These are phyloP conservation scores for Rhegmatorhina hoffmannsi DNA, from an alignment of 2,113 vertebrate species.

Conservation along the genomic window DNA sequence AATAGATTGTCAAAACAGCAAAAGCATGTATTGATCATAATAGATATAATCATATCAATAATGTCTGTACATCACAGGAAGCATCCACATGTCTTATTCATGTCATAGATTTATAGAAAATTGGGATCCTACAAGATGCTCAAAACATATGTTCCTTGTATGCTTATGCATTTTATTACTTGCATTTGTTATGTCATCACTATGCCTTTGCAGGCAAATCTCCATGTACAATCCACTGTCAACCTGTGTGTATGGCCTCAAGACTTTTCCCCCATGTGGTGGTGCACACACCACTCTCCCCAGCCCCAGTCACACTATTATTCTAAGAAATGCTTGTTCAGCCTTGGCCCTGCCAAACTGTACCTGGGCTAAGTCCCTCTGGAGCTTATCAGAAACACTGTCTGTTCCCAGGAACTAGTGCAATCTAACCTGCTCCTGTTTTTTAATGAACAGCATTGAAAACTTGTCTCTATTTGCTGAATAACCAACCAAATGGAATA, in stretches of 20 bases:
- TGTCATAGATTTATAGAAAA: neutral
- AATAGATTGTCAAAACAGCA: neutral
- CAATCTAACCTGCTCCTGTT: neutral
- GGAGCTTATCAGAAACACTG: neutral
- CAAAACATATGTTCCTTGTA: neutral
- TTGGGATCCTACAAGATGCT: neutral
- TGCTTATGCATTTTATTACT: neutral
- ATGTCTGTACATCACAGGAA: neutral
- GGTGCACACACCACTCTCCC: neutral
- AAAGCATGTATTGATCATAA: neutral
- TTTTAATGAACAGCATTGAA: neutral
- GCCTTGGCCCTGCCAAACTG: neutral
- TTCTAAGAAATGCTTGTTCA: neutral
- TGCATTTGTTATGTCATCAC: neutral
- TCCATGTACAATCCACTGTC: neutral
- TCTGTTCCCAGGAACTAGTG: neutral
- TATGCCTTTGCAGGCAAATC: neutral
- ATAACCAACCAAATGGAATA: neutral
- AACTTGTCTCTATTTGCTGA: neutral
- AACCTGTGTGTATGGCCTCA: neutral
- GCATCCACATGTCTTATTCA: neutral
- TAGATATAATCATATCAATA: neutral
- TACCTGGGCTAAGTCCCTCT: neutral
- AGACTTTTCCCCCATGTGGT: neutral
- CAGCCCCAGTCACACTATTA: rapidly evolving